Base-by-base conservation (phyloP, 2,888 invertebrate genomes). In the Glyphotaelius pellucidus region DNA sequence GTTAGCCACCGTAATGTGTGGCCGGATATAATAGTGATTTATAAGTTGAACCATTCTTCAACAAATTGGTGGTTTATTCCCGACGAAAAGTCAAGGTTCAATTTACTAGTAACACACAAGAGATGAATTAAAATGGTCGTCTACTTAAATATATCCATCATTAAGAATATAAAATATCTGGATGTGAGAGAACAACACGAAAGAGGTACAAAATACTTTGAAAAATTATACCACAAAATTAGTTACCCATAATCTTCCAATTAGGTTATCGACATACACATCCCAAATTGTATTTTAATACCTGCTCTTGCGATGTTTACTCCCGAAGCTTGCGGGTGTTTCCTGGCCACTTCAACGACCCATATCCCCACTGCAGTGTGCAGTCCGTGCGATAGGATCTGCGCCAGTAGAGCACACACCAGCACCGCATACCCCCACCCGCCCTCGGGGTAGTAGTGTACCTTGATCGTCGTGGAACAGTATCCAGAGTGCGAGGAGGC, bases 401-500 rank as follows among this genome's bases (percentile, higher is more conserved):
- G 98, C 80, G 97, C 98, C 47, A 98, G 95, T 38, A 98, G 96
- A 32, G 97, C 98, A 47, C 97, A 97, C 35, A 97, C 96, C 3
- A 98, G 96, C 90, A 98, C 97, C 90, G 98, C 97, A 98, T 98
- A 98, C 12, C 98, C 98, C 98, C 98, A 98, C 0, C 98, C 98
- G 19, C 98, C 98, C 95, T 98, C 98, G 67, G 98, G 98, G 95
- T 98, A 98, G 95, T 98, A 98, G 94, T 98, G 98, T 94, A 98
- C 97, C 94, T 97, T 97, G 93, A 97, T 96, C 14, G 97, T 97
- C 96, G 94, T 96, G 96, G 94, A 95, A 96, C 94, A 95, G 94
- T 95, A 95, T 95, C 94, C 95, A 95, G 94, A 95, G 94, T 94
- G 96, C 96, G 93, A 96, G 96, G 93, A 95, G 95, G 93, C 95